These are phyloP conservation scores for Andrena praecox DNA, from an alignment of 2,888 invertebrate genomes.

Conservation along the genomic window DNA sequence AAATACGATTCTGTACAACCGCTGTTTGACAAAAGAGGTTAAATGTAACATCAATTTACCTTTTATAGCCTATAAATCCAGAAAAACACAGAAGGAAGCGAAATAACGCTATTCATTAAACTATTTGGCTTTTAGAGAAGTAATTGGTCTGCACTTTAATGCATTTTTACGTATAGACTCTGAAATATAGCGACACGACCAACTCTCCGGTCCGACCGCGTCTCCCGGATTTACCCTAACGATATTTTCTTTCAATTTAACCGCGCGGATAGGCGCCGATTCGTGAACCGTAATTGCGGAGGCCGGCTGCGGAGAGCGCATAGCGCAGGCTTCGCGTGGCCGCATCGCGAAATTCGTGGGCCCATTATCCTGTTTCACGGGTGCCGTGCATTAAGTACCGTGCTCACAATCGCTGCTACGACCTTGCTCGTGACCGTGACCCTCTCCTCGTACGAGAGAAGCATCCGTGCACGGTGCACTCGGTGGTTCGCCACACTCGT, in stretches of 20 bases:
- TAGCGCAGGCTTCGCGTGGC: neutral
- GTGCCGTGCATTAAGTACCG: constrained; percentile 56
- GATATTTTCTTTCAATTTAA: constrained; percentile 71
- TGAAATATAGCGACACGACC: too few relatives aligned
- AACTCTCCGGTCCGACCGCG: too few relatives aligned
- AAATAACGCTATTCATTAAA: too few relatives aligned
- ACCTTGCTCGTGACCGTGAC: constrained; percentile 74
- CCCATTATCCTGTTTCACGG: constrained; percentile 55
- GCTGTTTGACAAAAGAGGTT: too few relatives aligned
- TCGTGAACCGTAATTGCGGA: constrained; percentile 35
- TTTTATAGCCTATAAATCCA: too few relatives aligned
- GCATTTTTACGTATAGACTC: too few relatives aligned
- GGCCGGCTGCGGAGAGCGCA: neutral
- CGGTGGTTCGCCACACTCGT: constrained; percentile 66
- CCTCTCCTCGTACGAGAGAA: constrained; percentile 64
- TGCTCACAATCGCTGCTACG: constrained; percentile 69
- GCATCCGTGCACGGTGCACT: constrained; percentile 46
- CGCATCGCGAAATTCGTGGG: constrained; percentile 53
- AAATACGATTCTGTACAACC: too few relatives aligned
- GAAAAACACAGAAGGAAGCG: too few relatives aligned
- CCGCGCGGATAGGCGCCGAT: constrained; percentile 57
- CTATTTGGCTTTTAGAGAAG: too few relatives aligned
- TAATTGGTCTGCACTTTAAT: too few relatives aligned
- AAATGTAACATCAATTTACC: too few relatives aligned
- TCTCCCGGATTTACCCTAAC: too few relatives aligned